These are phyloP conservation scores for Meriones unguiculatus DNA, from an alignment of 2,113 vertebrate genomes.

Conservation along the genomic window DNA sequence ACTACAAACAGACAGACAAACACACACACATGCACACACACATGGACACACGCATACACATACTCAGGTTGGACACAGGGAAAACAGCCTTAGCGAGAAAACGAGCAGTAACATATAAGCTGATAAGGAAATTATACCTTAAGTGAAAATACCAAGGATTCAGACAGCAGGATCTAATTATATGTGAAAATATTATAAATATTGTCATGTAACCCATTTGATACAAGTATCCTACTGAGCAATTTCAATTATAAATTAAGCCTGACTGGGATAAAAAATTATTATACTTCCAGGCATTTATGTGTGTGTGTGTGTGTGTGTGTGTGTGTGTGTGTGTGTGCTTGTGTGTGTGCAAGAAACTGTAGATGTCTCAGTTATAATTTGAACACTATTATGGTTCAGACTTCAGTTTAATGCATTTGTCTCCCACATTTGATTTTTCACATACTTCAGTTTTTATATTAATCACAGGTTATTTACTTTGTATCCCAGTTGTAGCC, in stretches of 20 bases:
- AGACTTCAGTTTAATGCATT: constrained; percentile 45
- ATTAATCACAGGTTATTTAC: too few relatives aligned
- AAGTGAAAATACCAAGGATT: neutral
- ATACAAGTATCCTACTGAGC: neutral
- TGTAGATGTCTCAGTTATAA: constrained; percentile 43
- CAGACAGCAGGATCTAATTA: neutral
- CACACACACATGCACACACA: neutral
- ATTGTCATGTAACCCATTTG: neutral
- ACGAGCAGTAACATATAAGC: neutral
- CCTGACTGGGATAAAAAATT: too few relatives aligned
- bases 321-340: too few relatives aligned
- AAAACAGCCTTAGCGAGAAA: neutral
- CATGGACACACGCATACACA: neutral
- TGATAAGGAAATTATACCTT: neutral
- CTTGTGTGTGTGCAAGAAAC: neutral
- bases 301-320: too few relatives aligned
- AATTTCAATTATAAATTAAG: neutral
- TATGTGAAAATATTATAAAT: neutral
- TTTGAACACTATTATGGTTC: neutral
- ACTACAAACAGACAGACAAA: neutral
- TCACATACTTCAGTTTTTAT: too few relatives aligned
- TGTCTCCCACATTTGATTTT: constrained; percentile 56
- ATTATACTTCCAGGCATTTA: neutral
- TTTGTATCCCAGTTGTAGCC: too few relatives aligned
- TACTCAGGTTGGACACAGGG: neutral